Evolutionary conservation across 2,888 invertebrate genomes (phyloP), one percentile per base, ranked within the genome.

Genomic region (Sminthurinus aureus): DNA sequence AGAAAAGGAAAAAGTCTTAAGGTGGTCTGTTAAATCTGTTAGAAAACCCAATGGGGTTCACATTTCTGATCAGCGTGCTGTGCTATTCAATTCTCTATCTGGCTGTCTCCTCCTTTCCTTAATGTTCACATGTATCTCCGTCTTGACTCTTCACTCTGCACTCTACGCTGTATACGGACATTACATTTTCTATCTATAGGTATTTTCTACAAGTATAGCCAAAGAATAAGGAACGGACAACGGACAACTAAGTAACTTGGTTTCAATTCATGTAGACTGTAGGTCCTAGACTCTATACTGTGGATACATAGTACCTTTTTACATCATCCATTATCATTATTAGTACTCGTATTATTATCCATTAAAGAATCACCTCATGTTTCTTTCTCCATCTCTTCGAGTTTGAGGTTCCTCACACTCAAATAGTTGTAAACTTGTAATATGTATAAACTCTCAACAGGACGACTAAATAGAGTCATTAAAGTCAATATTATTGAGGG

Each of bases 11-110:
- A 82, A 82, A 82, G 67, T 82, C 77, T 66, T 82, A 82, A 69
- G 67, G 66, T 82, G 75, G 82, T 82, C 74, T 81, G 75, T 77
- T 82, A 76, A 82, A 64, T 64, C 15, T 64, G n/a, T 64, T 64
- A 64, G 64, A 22, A 67, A 24, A 71, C 24, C 71, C 71, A 20
- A 22, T 11, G 22, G 71, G 71, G 69, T 20, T 71, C 24, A 24
- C 20, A 71, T 71, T 71, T 71, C 24, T 71, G 71, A 71, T 71
- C 71, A 71, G 71, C 71, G 9, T 71, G 71, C 26, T 71, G 71
- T 71, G 71, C 71, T 71, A 26, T 71, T 22, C 71, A 71, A 71
- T 71, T 71, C 20, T 22, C 69, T 9, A 15, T 22, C 8, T 22
- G 11, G 13, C 69, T 69, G n/a, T 69, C 69, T 69, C 69, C 69